phyloP scores from a whole-genome alignment of 2,797 vertebrate genomes.

The Ammospiza maritima region DNA sequence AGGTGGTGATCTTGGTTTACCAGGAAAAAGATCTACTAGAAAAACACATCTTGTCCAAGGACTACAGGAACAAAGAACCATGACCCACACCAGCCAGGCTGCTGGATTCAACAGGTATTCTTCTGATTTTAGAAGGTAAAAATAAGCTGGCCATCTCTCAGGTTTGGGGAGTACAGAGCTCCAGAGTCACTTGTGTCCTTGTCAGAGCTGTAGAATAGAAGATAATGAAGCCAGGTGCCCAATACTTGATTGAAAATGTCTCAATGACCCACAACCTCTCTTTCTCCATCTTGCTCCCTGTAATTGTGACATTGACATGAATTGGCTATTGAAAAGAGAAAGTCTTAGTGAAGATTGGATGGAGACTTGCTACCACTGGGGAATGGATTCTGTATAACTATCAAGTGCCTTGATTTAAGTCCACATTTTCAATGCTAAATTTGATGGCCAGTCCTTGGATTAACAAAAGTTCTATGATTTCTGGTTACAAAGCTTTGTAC shows the following conservation, averaged over 20 bases:
- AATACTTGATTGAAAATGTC: conserved; percentile 78
- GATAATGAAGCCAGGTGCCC: conserved; percentile 78
- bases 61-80: not conserved
- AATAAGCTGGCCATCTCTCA: not conserved
- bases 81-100: not conserved
- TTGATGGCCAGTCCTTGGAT: not conserved
- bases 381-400: conserved; percentile 77
- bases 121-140: not conserved
- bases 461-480: not conserved
- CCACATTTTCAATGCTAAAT: not conserved
- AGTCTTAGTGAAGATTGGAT: conserved; percentile 69
- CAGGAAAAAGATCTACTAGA: not conserved
- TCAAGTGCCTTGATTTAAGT: not conserved
- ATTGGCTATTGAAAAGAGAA: conserved; percentile 80
- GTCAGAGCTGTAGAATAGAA: conserved; percentile 59
- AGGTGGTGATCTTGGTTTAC: not conserved
- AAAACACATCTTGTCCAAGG: not conserved
- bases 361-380: conserved; percentile 84
- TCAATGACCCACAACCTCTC: conserved; percentile 69
- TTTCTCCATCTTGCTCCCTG: conserved; percentile 76
- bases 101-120: not conserved
- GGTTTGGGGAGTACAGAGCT: not conserved
- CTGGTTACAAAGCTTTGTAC: not conserved
- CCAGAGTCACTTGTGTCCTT: conserved; percentile 76
- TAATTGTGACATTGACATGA: conserved; percentile 56